Percentiles rank a stretch among this genome's conserved stretches.
Conservation (phyloP, 2,797 vertebrate genomes). For the Alcedo quadribrachys region DNA sequence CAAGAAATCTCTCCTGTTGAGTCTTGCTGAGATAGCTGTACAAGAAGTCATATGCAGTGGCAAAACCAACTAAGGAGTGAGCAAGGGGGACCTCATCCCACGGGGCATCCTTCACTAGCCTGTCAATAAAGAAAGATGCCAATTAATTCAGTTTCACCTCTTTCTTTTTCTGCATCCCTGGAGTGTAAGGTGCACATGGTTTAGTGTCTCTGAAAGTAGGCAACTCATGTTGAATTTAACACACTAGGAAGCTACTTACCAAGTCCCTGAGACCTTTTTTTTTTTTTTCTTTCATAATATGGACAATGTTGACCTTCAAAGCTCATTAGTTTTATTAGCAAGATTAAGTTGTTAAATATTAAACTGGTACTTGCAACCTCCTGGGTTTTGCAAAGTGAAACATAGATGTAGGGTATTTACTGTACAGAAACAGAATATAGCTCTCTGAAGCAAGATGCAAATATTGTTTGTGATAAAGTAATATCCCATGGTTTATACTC, state of each 20-base stretch:
- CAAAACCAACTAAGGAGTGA: conserved; percentile 95
- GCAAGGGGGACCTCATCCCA: conserved; percentile 98
- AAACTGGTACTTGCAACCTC: background rate
- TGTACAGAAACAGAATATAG: background rate
- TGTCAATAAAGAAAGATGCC: conserved; percentile 68
- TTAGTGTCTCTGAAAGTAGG: background rate
- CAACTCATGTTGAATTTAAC: background rate
- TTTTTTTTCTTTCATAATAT: background rate
- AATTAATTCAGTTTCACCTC: conserved; percentile 1
- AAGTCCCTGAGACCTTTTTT: background rate
- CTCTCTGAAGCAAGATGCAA: background rate
- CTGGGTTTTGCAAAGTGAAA: background rate
- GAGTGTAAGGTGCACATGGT: background rate
- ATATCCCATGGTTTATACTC: background rate
- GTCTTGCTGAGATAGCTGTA: conserved; percentile 90
- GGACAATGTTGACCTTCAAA: background rate
- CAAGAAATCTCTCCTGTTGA: conserved; percentile 93
- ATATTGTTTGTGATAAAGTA: background rate
- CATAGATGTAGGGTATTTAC: background rate
- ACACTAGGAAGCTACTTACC: background rate
- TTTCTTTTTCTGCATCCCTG: background rate
- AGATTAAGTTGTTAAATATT: background rate
- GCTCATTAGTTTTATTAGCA: background rate
- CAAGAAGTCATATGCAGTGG: conserved; percentile 97
- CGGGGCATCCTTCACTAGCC: conserved; percentile 96